A percentile compares a stretch with the other conserved stretches of the same genome.
phyloP scores from a whole-genome alignment of 2,888 invertebrate genomes.

The Cybosia mesomella region DNA sequence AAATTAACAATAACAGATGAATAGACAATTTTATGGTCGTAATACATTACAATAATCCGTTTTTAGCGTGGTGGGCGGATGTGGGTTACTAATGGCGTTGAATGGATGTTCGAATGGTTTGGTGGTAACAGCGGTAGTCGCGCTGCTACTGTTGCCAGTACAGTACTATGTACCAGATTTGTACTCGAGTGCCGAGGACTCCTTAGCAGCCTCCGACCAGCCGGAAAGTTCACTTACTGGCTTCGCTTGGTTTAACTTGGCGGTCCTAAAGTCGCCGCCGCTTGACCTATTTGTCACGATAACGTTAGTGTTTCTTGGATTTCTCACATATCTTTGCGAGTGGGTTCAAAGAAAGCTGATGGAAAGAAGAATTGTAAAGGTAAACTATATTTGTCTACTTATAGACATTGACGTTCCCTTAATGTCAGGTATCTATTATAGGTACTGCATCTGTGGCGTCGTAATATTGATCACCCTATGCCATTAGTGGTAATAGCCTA shows the following conservation, averaged over 20 bases:
- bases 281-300: constrained; percentile 67
- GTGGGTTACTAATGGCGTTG: constrained; percentile 63
- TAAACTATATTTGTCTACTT: constrained; percentile 32
- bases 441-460: too few species aligned
- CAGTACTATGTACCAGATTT: constrained; percentile 72
- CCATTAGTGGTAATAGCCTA: too few species aligned
- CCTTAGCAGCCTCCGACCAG: constrained; percentile 31
- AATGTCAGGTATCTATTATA: background rate
- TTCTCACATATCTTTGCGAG: constrained; percentile 68
- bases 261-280: constrained; percentile 55
- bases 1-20: constrained; percentile 40
- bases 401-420: background rate
- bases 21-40: constrained; percentile 38
- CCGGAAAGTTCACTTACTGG: constrained; percentile 24
- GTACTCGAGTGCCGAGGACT: constrained; percentile 48
- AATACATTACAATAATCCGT: constrained; percentile 31
- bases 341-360: constrained; percentile 78
- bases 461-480: too few species aligned
- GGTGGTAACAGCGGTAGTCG: constrained; percentile 65
- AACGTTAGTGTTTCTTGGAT: constrained; percentile 59
- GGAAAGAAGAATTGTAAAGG: constrained; percentile 76
- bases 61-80: constrained; percentile 39
- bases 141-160: constrained; percentile 69
- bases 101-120: constrained; percentile 69
- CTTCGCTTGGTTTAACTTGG: constrained; percentile 48